Evolutionary conservation across 2,888 invertebrate species (phyloP).

Genomic region (Aporophyla nigra): DNA sequence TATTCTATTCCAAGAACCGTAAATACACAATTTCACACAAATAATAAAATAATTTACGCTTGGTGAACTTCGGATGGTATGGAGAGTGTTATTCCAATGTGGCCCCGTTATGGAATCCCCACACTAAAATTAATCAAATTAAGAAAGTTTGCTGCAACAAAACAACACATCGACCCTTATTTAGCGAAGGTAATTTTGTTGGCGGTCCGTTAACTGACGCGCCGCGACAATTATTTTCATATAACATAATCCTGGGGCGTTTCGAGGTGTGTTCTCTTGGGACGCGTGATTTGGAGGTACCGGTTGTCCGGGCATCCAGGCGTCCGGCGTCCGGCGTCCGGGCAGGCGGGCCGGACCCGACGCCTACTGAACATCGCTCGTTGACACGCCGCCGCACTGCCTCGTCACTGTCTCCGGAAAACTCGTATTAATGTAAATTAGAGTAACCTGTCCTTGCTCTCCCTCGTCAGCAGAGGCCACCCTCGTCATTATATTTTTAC

Average conservation of each 20-base stretch:
- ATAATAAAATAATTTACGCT: slow-evolving; percentile 58
- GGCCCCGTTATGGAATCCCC: slow-evolving; percentile 62
- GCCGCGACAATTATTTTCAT: slow-evolving; percentile 87
- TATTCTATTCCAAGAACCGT: slow-evolving; percentile 44
- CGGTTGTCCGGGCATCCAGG: slow-evolving; percentile 53
- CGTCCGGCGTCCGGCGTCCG: slow-evolving; percentile 32
- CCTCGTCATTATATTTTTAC: slow-evolving; percentile 60
- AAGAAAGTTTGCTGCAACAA: slow-evolving; percentile 80
- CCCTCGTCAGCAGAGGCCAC: slow-evolving; percentile 71
- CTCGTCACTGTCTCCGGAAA: slow-evolving; percentile 78
- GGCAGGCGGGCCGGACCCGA: slow-evolving; percentile 57
- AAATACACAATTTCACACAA: slow-evolving; percentile 49
- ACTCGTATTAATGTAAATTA: slow-evolving; percentile 85
- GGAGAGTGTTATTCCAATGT: slow-evolving; percentile 70
- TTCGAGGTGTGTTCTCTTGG: slow-evolving; percentile 82
- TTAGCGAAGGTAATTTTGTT: slow-evolving; percentile 81
- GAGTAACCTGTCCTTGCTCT: slow-evolving; percentile 77
- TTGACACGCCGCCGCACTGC: slow-evolving; percentile 67
- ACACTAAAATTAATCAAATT: slow-evolving; percentile 84
- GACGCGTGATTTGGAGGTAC: slow-evolving; percentile 82
- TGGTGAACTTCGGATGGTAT: slow-evolving; percentile 56
- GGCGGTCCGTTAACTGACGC: slow-evolving; percentile 79
- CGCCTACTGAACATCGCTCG: slow-evolving; percentile 63
- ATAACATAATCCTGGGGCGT: slow-evolving; percentile 86
- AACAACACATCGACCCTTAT: slow-evolving; percentile 82